Percentiles rank a stretch among this genome's conserved stretches.
These are phyloP conservation scores for Belgica antarctica DNA, from an alignment of 2,888 invertebrate genomes.

Conservation along the genomic window DNA sequence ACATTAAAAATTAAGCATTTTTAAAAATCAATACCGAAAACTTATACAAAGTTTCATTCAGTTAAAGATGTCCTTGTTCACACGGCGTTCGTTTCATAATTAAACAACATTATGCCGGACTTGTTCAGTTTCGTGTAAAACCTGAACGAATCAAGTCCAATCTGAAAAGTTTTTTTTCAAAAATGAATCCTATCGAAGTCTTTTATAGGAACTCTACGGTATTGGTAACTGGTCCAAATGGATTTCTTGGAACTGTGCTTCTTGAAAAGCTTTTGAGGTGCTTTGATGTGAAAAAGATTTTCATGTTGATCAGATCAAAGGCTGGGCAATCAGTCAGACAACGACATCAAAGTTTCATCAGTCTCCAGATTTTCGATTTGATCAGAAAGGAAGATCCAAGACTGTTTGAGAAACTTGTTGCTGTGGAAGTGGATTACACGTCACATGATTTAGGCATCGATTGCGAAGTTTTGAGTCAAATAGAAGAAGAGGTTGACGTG, in stretches of 20 bases:
- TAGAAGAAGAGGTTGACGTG: constrained; percentile 59
- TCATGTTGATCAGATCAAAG: constrained; percentile 54
- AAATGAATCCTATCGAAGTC: constrained; percentile 33
- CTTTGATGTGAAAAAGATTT: constrained; percentile 53
- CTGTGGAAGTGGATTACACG: constrained; percentile 59
- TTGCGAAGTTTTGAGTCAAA: constrained; percentile 52
- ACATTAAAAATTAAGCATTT: too few relatives aligned
- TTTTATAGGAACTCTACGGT: constrained; percentile 54
- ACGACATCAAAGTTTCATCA: constrained; percentile 52
- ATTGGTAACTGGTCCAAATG: constrained; percentile 55
- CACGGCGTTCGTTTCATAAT: too few relatives aligned
- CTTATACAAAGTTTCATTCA: too few relatives aligned
- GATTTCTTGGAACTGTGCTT: constrained; percentile 55
- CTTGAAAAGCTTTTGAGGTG: constrained; percentile 53
- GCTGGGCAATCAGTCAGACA: constrained; percentile 52
- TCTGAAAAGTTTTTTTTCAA: not conserved
- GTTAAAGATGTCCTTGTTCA: too few relatives aligned
- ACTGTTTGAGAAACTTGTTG: constrained; percentile 59
- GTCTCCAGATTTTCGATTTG: constrained; percentile 59
- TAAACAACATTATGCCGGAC: too few relatives aligned
- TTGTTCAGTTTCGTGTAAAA: too few relatives aligned
- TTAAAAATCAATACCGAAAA: too few relatives aligned
- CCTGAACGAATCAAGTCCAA: too few relatives aligned
- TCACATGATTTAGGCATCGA: constrained; percentile 57
- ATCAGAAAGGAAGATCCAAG: constrained; percentile 56